Conservation (phyloP, 2,888 invertebrate species). For the Argynnis bischoffii region DNA sequence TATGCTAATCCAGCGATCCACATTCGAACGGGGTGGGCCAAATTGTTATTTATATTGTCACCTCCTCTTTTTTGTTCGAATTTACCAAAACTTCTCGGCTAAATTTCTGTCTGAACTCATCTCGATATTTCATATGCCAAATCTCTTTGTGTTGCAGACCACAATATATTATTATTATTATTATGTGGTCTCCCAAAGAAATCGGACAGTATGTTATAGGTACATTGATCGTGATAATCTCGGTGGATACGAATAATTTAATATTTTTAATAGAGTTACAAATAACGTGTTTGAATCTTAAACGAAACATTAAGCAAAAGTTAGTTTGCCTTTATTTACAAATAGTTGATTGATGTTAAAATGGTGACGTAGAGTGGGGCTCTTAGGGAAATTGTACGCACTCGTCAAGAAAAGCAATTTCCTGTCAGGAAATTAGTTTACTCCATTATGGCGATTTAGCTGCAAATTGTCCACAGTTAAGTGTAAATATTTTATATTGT, state of each 20-base stretch:
- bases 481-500: slow-evolving; percentile 25
- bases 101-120: slow-evolving; percentile 68
- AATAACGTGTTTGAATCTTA: background rate
- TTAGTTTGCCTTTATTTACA: slow-evolving; percentile 22
- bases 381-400: slow-evolving; percentile 63
- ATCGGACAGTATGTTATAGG: background rate
- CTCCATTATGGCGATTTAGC: slow-evolving; percentile 48
- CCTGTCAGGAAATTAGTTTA: slow-evolving; percentile 75
- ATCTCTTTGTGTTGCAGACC: slow-evolving; percentile 2
- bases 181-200: background rate
- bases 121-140: slow-evolving; percentile 35
- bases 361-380: slow-evolving; percentile 58
- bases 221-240: background rate
- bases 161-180: background rate
- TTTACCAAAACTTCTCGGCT: slow-evolving; percentile 59
- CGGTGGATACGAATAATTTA: background rate
- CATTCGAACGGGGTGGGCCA: slow-evolving; percentile 80
- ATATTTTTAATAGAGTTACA: background rate
- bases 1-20: slow-evolving; percentile 79
- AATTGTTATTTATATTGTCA: slow-evolving; percentile 83
- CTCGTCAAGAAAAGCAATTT: slow-evolving; percentile 66
- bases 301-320: background rate
- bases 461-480: slow-evolving; percentile 38
- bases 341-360: slow-evolving; percentile 57
- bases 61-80: slow-evolving; percentile 72